Evolutionary conservation across 1,140 invertebrate genomes (phyloP), one percentile per base, ranked within the genome.

Genomic region (Rhagoletis pomonella): DNA sequence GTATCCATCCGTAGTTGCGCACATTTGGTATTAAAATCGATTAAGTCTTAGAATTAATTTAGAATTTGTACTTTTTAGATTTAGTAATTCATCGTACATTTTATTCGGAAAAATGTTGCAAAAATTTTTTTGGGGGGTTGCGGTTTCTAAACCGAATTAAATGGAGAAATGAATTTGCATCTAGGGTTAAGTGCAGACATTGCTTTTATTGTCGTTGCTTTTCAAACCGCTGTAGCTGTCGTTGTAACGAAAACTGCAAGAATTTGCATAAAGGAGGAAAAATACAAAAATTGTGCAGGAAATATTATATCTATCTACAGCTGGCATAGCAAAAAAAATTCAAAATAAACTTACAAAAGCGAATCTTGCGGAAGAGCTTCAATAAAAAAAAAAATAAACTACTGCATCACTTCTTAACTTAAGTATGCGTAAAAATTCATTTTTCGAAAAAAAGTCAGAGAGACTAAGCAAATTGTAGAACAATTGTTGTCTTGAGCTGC

Each of bases 221-320:
- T 29, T 29, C 29, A 0, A 0, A 29, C 29, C 29, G 29, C 29
- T 55, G 47, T 55, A 55, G 4, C 17, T 55, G 47, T 29, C n/a
- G 55, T 19, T 50, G 73, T 55, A n/a, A 81, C 55, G 50, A 81
- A 47, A 55, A 58, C 19, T 55, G 17, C 47, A 81, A 81, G 55
- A 55, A 58, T 81, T 81, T 81, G 47, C n/a, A n/a, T 81, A n/a
- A 6, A 12, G 29, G 55, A 81, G 55, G 47, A 50, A 81, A 19
- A 19, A n/a, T 17, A 81, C 44, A 55, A 50, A n/a, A 55, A 81
- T 55, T 29, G 2, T 1, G 67, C 39, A 42, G n/a, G 47, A 81
- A 81, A 19, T 29, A 12, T 14, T 47, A 42, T 4, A 44, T 39
- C 42, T 4, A 47, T 42, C 2, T 1, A n/a, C 12, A 17, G 10